Evolutionary conservation across 2,888 invertebrate genomes (phyloP).

Genomic region (Leuctra nigra): DNA sequence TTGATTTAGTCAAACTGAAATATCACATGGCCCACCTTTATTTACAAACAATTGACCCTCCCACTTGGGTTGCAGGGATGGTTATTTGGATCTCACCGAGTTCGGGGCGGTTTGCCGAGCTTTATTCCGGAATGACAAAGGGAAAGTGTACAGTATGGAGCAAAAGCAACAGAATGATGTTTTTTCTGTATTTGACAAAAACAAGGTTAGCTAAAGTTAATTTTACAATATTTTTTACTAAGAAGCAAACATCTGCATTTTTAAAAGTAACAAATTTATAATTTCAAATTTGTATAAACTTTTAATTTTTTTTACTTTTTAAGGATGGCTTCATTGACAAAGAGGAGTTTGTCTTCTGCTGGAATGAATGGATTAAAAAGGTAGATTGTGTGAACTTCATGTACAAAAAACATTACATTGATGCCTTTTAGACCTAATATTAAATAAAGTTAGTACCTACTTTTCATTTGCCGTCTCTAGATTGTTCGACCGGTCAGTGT

Average conservation of each 20-base stretch:
- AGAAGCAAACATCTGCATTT: too few species aligned
- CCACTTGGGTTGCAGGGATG: conserved; percentile 52
- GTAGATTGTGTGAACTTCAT: conserved; percentile 45
- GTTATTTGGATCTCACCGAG: conserved; percentile 65
- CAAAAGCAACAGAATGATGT: conserved; percentile 64
- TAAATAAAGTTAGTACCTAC: background rate
- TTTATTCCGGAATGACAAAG: conserved; percentile 77
- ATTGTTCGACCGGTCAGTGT: conserved; percentile 81
- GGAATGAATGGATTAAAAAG: conserved; percentile 88
- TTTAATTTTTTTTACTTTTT: conserved; percentile 15
- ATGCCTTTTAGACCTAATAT: background rate
- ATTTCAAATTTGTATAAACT: background rate
- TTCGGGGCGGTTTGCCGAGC: conserved; percentile 78
- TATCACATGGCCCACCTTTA: background rate
- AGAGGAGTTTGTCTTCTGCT: conserved; percentile 77
- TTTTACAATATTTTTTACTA: background rate
- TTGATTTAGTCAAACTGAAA: background rate
- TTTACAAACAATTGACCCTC: background rate
- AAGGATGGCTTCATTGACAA: conserved; percentile 68
- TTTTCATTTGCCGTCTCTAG: conserved; percentile 39
- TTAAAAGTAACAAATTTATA: background rate
- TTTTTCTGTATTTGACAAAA: conserved; percentile 74
- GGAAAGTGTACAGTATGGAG: conserved; percentile 72
- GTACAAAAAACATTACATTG: background rate
- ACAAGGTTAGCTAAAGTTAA: conserved; percentile 40